Percentiles rank a stretch among this genome's conserved stretches.
These are phyloP conservation scores for Triplophysa bombifrons DNA, from an alignment of 2,797 vertebrate species.

Conservation along the genomic window DNA sequence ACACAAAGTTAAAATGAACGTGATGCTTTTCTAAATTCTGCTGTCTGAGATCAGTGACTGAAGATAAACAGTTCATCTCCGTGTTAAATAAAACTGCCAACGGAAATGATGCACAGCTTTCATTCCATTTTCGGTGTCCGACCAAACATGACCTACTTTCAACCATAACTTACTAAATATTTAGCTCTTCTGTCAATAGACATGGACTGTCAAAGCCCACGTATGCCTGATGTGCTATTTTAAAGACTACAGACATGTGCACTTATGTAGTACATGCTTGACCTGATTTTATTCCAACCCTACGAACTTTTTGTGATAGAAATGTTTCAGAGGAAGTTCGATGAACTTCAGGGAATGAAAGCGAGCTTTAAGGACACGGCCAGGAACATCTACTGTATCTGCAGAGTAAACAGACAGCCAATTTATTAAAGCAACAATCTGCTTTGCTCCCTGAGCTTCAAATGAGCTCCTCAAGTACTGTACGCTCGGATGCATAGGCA, in stretches of 20 bases:
- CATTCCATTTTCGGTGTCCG: not conserved
- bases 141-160: slow-evolving; percentile 26
- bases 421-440: slow-evolving; percentile 2
- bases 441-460: not conserved
- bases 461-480: slow-evolving; percentile 5
- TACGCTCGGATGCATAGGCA: not conserved
- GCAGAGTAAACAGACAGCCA: not conserved
- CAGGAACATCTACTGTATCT: slow-evolving; percentile 4
- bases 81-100: not conserved
- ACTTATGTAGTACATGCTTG: not conserved
- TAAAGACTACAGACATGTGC: not conserved
- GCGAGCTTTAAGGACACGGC: not conserved
- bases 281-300: not conserved
- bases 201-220: slow-evolving; percentile 24
- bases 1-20: not conserved
- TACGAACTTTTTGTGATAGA: not conserved
- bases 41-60: slow-evolving; percentile 28
- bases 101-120: slow-evolving; percentile 6
- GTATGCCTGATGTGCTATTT: slow-evolving; percentile 17
- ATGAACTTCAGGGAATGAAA: slow-evolving; percentile 10
- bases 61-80: slow-evolving; percentile 14
- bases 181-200: slow-evolving; percentile 2
- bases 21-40: slow-evolving; percentile 31
- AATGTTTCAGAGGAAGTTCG: slow-evolving; percentile 19
- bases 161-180: slow-evolving; percentile 27